These are phyloP conservation scores for Pollimyrus isidori DNA, from an alignment of 2,113 vertebrate genomes.

Conservation along the genomic window DNA sequence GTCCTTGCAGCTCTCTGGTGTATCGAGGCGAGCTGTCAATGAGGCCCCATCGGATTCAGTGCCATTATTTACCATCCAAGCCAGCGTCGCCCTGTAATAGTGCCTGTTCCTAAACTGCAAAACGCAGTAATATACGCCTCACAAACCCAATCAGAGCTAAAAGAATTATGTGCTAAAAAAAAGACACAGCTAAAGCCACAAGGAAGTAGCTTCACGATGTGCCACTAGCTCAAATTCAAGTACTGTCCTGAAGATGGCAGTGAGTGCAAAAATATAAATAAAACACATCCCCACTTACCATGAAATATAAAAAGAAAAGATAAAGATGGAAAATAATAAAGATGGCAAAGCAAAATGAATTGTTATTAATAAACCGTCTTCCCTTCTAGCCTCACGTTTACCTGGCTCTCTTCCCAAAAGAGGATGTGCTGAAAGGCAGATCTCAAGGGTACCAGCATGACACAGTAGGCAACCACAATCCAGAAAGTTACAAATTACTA, in stretches of 20 bases:
- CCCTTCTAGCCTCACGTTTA: not conserved
- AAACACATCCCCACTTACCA: not conserved
- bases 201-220: not conserved
- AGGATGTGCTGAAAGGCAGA: not conserved
- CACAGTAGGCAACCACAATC: slow-evolving; percentile 57
- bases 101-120: slow-evolving; percentile 36
- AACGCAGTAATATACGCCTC: slow-evolving; percentile 24
- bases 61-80: slow-evolving; percentile 53
- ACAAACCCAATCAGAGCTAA: not conserved
- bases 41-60: slow-evolving; percentile 60
- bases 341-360: not conserved
- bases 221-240: not conserved
- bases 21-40: slow-evolving; percentile 59
- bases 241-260: slow-evolving; percentile 6
- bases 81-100: slow-evolving; percentile 40
- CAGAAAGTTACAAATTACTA: slow-evolving; percentile 61
- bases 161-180: not conserved
- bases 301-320: not conserved
- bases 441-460: slow-evolving; percentile 51
- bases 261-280: slow-evolving; percentile 18
- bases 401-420: not conserved
- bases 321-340: not conserved
- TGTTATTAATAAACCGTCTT: not conserved
- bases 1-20: slow-evolving; percentile 41
- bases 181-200: not conserved